Evolutionary conservation across 1,140 invertebrate genomes (phyloP).

Genomic region (Zaprionus tsacasi): DNA sequence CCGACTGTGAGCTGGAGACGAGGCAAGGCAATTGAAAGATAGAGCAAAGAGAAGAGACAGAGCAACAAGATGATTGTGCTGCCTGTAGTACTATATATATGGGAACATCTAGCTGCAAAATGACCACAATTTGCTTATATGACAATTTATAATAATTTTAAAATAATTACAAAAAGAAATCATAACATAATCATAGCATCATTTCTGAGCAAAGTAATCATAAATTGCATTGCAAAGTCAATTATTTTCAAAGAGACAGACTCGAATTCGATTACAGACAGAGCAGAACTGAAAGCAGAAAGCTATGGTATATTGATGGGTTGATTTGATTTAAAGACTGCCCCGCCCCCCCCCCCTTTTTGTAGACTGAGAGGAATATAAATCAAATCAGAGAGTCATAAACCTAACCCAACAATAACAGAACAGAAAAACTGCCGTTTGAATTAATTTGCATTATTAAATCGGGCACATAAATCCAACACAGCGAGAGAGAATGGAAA

Average conservation of each 20-base stretch:
- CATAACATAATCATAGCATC: neutral
- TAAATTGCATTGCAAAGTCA: slow-evolving; percentile 2
- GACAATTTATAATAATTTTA: slow-evolving; percentile 50
- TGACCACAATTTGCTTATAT: slow-evolving; percentile 43
- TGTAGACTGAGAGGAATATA: slow-evolving; percentile 22
- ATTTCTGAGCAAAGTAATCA: neutral
- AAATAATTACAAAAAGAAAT: slow-evolving; percentile 43
- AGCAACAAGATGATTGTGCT: neutral
- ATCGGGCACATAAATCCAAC: slow-evolving; percentile 57
- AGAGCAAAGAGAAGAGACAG: too few relatives aligned
- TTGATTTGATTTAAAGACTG: neutral
- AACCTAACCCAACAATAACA: slow-evolving; percentile 33
- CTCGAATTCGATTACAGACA: neutral
- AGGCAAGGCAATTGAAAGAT: slow-evolving; percentile 46
- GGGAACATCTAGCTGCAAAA: neutral
- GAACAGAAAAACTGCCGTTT: slow-evolving; percentile 23
- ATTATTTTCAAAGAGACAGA: neutral
- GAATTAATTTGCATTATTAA: slow-evolving; percentile 72
- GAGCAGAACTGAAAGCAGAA: neutral
- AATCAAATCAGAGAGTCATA: slow-evolving; percentile 48
- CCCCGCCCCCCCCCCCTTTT: too few relatives aligned
- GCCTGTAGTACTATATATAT: too few relatives aligned
- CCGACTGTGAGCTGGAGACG: neutral
- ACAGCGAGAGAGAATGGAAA: slow-evolving; percentile 17
- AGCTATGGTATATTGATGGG: neutral